A percentile compares a stretch with the other conserved stretches of the same genome.
These are phyloP conservation scores for Sycobia sp. DNA, from an alignment of 1,140 invertebrate genomes.

Conservation along the genomic window DNA sequence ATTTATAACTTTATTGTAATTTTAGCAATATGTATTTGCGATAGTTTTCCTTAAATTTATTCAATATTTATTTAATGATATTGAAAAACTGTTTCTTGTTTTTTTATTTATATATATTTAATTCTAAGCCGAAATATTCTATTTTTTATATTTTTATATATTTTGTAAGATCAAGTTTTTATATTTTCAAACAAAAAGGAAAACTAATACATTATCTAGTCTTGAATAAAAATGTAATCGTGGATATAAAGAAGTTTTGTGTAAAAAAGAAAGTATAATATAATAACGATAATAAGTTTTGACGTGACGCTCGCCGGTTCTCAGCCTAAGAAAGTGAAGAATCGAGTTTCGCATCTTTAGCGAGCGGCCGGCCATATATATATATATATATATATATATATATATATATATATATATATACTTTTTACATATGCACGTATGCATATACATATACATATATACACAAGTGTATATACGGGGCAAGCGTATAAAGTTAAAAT, in stretches of 20 bases:
- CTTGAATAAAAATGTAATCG: constrained; percentile 19
- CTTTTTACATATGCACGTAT: too few species aligned
- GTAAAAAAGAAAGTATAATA: constrained; percentile 2
- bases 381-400: not conserved
- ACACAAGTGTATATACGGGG: too few species aligned
- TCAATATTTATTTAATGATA: constrained; percentile 7
- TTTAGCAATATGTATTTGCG: constrained; percentile 10
- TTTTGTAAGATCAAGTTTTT: constrained; percentile 35
- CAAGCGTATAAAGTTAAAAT: constrained; percentile 1
- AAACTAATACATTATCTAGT: constrained; percentile 31
- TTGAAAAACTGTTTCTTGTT: too few species aligned
- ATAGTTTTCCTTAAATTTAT: constrained; percentile 15
- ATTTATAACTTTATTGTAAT: too few species aligned
- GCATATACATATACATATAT: too few species aligned
- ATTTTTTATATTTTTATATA: constrained; percentile 37
- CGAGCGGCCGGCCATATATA: too few species aligned
- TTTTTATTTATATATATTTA: constrained; percentile 30
- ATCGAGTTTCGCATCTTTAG: constrained; percentile 10
- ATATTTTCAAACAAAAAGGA: too few species aligned
- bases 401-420: too few species aligned
- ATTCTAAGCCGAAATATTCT: constrained; percentile 30
- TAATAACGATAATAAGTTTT: constrained; percentile 9
- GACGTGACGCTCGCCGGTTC: not conserved
- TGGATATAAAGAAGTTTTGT: constrained; percentile 4
- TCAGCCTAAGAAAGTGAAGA: not conserved